Base-by-base conservation (phyloP, 30 jellyfish, hydroid and myxozoan species). In the Clytia hemisphaerica region DNA sequence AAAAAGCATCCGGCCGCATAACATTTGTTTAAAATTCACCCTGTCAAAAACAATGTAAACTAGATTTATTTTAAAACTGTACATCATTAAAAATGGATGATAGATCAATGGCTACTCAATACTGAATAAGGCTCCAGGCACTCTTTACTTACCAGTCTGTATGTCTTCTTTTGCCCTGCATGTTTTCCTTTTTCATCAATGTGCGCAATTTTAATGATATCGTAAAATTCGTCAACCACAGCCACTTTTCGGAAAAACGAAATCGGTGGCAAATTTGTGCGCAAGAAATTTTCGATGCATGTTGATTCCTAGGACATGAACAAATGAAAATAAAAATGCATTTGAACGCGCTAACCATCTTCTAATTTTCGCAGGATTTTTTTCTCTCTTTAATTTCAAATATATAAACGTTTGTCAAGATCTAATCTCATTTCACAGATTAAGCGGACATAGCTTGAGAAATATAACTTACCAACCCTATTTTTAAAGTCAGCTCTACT, bases 101-200 rank as follows among this genome's bases (percentile, higher is more conserved):
- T n/a, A n/a, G n/a, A n/a, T n/a, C n/a, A n/a, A n/a, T n/a, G n/a
- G n/a, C n/a, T n/a, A n/a, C n/a, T n/a, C n/a, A n/a, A n/a, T n/a
- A n/a, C n/a, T n/a, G n/a, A n/a, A n/a, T n/a, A n/a, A n/a, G n/a
- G n/a, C n/a, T n/a, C 37, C 10, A 45, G 18, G 3, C 12, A 19
- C 4, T 4, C 26, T 4, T 10, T 0, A 72, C 95, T 70, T 48
- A 85, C 95, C 53, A 85, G 62, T 58, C 66, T 67, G 73, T 74
- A 85, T 0, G 95, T 85, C 58, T 79, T 79, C 61, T 85, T 85
- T 44, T 85, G 95, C 10, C 95, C 95, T 27, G 80, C 75, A 65
- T 85, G 95, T 16, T 38, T 10, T 22, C 93, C 93, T 32, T 66
- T 35, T 34, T 62, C 72, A 40, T 71, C 82, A 27, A 85, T 89